Evolutionary conservation across 2,113 vertebrate species (phyloP), one percentile per base, ranked within the genome.

Genomic region (Mesoclemmys tuberculata): DNA sequence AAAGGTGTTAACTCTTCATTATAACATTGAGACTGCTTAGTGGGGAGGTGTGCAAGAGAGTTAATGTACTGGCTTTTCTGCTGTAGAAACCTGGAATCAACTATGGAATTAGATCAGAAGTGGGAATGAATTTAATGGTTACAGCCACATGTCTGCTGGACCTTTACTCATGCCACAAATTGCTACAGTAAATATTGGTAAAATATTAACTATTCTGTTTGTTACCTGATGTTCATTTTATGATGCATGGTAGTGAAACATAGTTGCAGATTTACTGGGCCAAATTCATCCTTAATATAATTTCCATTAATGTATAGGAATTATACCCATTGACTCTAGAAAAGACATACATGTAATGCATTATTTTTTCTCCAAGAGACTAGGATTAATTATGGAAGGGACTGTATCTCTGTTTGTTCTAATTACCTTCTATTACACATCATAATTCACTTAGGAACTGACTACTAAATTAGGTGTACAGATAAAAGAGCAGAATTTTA

Each of bases 121-220:
- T 26, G 38, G 21, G 5, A 75, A 75, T 90, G 3, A 61, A 61
- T 89, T 68, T 6, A 10, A 83, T 31, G 89, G 41, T 61, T 16
- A 93, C 88, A 93, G 55, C 16, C 19, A 35, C 22, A 2, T 56
- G 56, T 80, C 56, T 77, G 14, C 19, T 90, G 54, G 27, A 96
- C 93, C 80, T 89, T 74, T n/a, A 55, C 21, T 95, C 41, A 87
- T 0, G 1, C 3, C 14, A 54, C 2, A 1, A 89, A 77, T 3
- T 16, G 24, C 10, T 55, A 79, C 93, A 93, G 85, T 82, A 88
- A 92, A 93, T 84, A 51, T 2, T 18, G 82, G 6, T 38, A 48
- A 93, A 93, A 88, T 84, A 93, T n/a, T 90, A 88, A 84, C 26
- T 71, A 49, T 82, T 90, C 38, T 91, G 46, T 49, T 85, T 91